A percentile compares a stretch with the other conserved stretches of the same genome.
Conservation (phyloP, 2,797 vertebrate genomes). For the Lacerta viridis region DNA sequence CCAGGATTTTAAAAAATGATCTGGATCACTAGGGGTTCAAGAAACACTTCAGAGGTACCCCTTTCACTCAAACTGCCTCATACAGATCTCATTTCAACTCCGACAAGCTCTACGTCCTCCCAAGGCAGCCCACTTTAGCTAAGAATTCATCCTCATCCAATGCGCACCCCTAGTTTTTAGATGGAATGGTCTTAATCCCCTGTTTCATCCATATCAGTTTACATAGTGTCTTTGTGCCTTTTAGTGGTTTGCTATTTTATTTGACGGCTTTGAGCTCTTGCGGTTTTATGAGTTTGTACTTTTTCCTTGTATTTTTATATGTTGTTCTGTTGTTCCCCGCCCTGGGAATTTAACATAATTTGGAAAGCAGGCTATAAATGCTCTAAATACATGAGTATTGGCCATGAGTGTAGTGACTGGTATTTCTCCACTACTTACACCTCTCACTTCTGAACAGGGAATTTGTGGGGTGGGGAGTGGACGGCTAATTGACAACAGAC, state of each 20-base stretch:
- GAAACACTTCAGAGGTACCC: too few species aligned
- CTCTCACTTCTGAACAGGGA: not conserved
- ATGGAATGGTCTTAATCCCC: not conserved
- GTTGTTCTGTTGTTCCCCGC: not conserved
- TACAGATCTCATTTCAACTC: too few species aligned
- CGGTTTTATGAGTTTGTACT: not conserved
- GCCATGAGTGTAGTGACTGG: not conserved
- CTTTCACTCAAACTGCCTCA: too few species aligned
- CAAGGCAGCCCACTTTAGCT: too few species aligned
- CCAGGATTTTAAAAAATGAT: too few species aligned
- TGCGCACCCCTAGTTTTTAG: too few species aligned
- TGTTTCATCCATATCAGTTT: not conserved
- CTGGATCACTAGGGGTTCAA: too few species aligned
- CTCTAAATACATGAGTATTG: not conserved
- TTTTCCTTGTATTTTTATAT: too few species aligned
- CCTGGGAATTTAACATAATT: not conserved
- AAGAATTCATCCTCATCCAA: too few species aligned
- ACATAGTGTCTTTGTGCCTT: not conserved
- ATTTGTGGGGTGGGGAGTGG: too few species aligned
- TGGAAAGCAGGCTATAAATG: not conserved
- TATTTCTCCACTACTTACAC: not conserved
- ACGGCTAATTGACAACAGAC: too few species aligned
- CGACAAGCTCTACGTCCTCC: too few species aligned
- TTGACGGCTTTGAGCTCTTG: not conserved
- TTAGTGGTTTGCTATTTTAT: not conserved